Percentiles rank a stretch among this genome's conserved stretches.
These are phyloP conservation scores for Archocentrus centrarchus DNA, from an alignment of 2,113 vertebrate species.

Conservation along the genomic window DNA sequence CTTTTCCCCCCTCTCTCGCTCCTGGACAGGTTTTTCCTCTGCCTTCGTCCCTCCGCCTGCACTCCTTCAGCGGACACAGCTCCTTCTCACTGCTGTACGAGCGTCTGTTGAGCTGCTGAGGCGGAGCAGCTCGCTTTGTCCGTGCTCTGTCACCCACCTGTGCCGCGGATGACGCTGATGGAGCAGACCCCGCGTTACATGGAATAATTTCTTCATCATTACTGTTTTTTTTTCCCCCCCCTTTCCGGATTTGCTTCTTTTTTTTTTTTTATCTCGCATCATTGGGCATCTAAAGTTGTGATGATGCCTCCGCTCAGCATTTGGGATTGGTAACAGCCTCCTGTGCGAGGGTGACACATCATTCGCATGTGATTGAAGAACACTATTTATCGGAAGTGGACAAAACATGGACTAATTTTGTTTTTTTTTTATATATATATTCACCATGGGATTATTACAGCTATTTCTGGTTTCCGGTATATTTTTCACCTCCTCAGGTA, in stretches of 20 bases:
- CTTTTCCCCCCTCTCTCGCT: conserved; percentile 9
- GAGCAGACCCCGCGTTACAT: conserved; percentile 33
- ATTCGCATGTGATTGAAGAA: conserved; percentile 68
- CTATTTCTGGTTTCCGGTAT: conserved; percentile 76
- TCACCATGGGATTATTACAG: conserved; percentile 81
- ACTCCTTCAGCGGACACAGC: conserved; percentile 31
- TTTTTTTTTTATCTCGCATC: background rate
- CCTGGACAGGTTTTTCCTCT: conserved; percentile 8
- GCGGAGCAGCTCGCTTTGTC: conserved; percentile 47
- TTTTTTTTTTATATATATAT: conserved; percentile 26
- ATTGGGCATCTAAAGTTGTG: conserved; percentile 73
- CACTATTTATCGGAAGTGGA: conserved; percentile 67
- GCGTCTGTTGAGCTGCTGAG: conserved; percentile 55
- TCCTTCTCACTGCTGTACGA: conserved; percentile 49
- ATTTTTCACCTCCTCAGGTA: conserved; percentile 80
- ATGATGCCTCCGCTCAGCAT: conserved; percentile 71
- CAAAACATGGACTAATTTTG: conserved; percentile 83
- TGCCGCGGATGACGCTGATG: conserved; percentile 52
- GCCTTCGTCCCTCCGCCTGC: conserved; percentile 6
- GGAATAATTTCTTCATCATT: conserved; percentile 60
- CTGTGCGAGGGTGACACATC: conserved; percentile 46
- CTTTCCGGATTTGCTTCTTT: conserved; percentile 22
- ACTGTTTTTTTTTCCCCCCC: background rate
- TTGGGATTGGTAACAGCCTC: conserved; percentile 68
- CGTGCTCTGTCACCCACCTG: conserved; percentile 66